Evolutionary conservation across 2,888 invertebrate species (phyloP).

Genomic region (Chromoteleia sp.): DNA sequence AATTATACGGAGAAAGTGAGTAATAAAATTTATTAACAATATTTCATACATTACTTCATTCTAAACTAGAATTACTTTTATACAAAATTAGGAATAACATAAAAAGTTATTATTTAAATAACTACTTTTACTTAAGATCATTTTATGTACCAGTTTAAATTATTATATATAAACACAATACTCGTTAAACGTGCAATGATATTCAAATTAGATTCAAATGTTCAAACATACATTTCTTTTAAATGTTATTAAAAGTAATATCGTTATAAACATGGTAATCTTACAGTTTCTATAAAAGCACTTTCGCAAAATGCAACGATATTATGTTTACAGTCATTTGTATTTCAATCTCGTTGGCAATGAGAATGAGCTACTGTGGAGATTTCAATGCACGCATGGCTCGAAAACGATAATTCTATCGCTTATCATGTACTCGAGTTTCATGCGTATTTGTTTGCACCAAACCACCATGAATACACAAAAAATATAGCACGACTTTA

Average conservation of each 20-base stretch:
- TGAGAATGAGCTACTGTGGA: conserved; percentile 54
- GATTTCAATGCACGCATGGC: conserved; percentile 62
- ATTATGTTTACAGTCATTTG: conserved; percentile 46
- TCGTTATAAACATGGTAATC: conserved; percentile 24
- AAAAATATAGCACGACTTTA: neutral
- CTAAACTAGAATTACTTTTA: no score
- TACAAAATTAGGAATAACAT: no score
- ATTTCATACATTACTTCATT: no score
- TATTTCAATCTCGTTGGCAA: conserved; percentile 44
- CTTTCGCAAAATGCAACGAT: conserved; percentile 33
- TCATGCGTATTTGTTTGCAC: conserved; percentile 25
- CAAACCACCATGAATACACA: neutral
- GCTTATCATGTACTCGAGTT: conserved; percentile 42
- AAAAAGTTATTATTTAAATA: neutral
- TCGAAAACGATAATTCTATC: conserved; percentile 49
- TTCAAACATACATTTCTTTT: conserved; percentile 4
- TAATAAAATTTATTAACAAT: no score
- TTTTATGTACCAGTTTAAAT: neutral
- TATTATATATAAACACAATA: neutral
- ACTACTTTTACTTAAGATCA: neutral
- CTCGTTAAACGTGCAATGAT: neutral
- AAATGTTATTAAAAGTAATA: neutral
- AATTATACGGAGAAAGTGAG: no score
- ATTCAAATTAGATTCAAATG: neutral
- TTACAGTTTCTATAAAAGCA: conserved; percentile 30